A percentile compares a stretch with the other conserved stretches of the same genome.
Conservation (phyloP, 1,140 invertebrate species). For the Apis florea region DNA sequence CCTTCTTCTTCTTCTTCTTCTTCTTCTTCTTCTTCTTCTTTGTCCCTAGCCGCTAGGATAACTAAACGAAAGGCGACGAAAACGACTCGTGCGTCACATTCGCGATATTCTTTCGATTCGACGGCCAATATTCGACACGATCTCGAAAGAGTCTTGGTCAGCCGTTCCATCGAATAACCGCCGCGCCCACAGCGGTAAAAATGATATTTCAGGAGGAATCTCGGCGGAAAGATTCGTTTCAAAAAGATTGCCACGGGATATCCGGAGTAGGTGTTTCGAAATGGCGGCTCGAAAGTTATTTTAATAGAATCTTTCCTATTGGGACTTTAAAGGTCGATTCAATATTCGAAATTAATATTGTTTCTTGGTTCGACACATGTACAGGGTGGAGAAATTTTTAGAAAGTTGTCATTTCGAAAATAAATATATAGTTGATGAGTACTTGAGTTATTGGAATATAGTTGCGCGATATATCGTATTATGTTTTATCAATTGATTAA, state of each 20-base stretch:
- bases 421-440: too few species aligned
- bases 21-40: too few species aligned
- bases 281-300: background rate
- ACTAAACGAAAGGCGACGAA: slow-evolving; percentile 14
- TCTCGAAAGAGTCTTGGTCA: slow-evolving; percentile 28
- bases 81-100: slow-evolving; percentile 24
- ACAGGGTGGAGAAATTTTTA: too few species aligned
- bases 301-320: background rate
- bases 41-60: slow-evolving; percentile 9
- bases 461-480: too few species aligned
- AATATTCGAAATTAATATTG: background rate
- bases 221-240: slow-evolving; percentile 30
- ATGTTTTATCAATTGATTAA: too few species aligned
- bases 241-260: background rate
- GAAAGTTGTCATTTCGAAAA: too few species aligned
- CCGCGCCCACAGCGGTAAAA: slow-evolving; percentile 30
- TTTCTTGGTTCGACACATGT: too few species aligned
- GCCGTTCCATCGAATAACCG: slow-evolving; percentile 26
- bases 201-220: slow-evolving; percentile 30
- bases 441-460: too few species aligned
- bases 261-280: background rate
- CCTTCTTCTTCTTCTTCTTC: too few species aligned
- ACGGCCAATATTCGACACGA: slow-evolving; percentile 24
- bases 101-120: slow-evolving; percentile 12
- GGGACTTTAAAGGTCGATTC: background rate